Base-by-base conservation (phyloP, 2,888 invertebrate genomes). In the Drosophila rellima region DNA sequence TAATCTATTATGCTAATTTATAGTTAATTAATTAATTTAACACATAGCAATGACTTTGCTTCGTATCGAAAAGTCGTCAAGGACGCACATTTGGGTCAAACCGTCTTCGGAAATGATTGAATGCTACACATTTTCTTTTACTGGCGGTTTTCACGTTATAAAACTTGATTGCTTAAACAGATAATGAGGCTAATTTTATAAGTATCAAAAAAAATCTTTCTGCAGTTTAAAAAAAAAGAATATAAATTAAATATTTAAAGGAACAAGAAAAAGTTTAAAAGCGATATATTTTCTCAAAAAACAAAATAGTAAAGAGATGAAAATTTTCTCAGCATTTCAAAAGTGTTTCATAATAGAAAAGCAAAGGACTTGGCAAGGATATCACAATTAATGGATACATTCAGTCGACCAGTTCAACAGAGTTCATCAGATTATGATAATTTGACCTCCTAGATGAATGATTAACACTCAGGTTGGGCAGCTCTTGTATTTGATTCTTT, bases 1-100 rank as follows among this genome's bases (percentile, higher is more conserved):
- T 17, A 37, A 70, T 62, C 57, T 54, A 57, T 68, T 83, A 86
- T 84, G 82, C 51, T 81, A 86, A 81, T 81, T 66, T 67, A 23
- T 45, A 47, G 54, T 44, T 68, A 70, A 80, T 80, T 80, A 80
- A 78, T 73, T 70, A 66, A 61, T 64, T 80, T 82, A 69, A 82
- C 68, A 67, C 68, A 40, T 42, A 33, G 18, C 52, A 35, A 6
- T 74, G 74, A 66, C 80, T 80, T 79, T 79, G 76, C 42, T 48
- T 73, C 65, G 47, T 42, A 66, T 69, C 62, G 62, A 60, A 64
- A 48, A 47, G 11, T 48, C 62, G 50, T 78, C 74, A 78, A 80
- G 60, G 70, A 68, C 68, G 72, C 55, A 55, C 70, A 70, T 80
- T 80, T 80, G 64, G 80, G 74, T 80, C 80, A 80, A 51, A 39